Conservation (phyloP, 2,797 vertebrate genomes). For the Hypotaenidia philippensis region DNA sequence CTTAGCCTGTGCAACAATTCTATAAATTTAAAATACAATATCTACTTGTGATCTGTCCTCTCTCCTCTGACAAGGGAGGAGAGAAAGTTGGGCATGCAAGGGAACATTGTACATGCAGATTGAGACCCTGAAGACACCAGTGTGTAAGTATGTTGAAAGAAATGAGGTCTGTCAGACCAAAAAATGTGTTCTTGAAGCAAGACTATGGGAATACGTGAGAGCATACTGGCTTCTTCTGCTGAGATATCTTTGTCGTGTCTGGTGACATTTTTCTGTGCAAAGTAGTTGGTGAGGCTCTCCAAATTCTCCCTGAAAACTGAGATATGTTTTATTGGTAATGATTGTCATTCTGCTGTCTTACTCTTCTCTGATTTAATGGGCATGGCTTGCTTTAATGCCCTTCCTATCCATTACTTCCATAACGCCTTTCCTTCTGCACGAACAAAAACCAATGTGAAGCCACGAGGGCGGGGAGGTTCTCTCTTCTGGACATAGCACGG, state of each 20-base stretch:
- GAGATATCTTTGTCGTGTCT: not conserved
- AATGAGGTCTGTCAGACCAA: not conserved
- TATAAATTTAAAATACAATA: not conserved
- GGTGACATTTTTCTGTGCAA: not conserved
- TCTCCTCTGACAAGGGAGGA: not conserved
- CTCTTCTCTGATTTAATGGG: not conserved
- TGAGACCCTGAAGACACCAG: not conserved
- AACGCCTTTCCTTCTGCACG: not conserved
- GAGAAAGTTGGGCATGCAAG: not conserved
- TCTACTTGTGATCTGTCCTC: not conserved
- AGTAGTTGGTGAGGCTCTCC: not conserved
- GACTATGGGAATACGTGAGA: not conserved
- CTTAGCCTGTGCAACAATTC: not conserved
- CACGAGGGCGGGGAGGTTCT: not conserved
- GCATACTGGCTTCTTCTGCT: not conserved
- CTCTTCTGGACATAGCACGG: not conserved
- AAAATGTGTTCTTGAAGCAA: not conserved
- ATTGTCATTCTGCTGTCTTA: not conserved
- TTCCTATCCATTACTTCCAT: not conserved
- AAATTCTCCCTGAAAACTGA: not conserved
- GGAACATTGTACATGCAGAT: not conserved
- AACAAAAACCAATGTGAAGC: rapidly evolving
- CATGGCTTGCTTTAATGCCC: not conserved
- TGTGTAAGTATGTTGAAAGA: not conserved
- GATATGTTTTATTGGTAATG: not conserved